Evolutionary conservation across 2,888 invertebrate species (phyloP), one percentile per base, ranked within the genome.

Genomic region (Mesodorylaimus sp.): DNA sequence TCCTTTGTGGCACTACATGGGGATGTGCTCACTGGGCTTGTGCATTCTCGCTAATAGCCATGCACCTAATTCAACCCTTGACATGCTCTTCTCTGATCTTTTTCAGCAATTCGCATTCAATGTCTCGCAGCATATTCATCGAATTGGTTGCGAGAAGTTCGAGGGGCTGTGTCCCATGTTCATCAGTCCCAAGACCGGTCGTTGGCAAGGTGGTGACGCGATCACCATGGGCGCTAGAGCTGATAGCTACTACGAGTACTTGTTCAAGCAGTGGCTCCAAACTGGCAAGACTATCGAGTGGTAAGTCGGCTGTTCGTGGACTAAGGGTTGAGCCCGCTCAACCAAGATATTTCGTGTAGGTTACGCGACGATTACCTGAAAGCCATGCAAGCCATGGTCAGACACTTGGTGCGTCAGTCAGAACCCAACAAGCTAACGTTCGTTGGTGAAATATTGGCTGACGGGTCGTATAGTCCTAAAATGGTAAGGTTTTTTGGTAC

Each of bases 201-300:
- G 79, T 37, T 91, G 95, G 65, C 73, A 87, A 44, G 79, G 79
- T n/a, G 80, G 81, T 60, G 79, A 86, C 1, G 87, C 89, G 1
- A 85, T 97, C 51, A 95, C 95, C 0, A 73, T 97, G 16, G 97
- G 97, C 0, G 95, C 95, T 0, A 74, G 95, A 37, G 91, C 89
- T 0, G 97, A 97, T 69, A 89, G 88, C 61, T 99, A 97, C 69
- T 97, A 99, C 67, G 97, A 97, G 68, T 97, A 97, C 70, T 74
- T 97, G 54, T 73, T 97, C 2, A 99, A 99, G 63, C 93, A 95
- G 66, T 97, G 93, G 91, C 71, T 97, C 49, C 95, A 97, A 72
- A 89, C 89, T 2, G 93, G 91, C 21, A 85, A 84, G 57, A 67
- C 61, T 5, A 64, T 68, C 42, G 61, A 66, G 21, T 66, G 67